A percentile compares a stretch with the other conserved stretches of the same genome.
phyloP scores from a whole-genome alignment of 2,888 invertebrate genomes.

The Megaustenia siamemsis region DNA sequence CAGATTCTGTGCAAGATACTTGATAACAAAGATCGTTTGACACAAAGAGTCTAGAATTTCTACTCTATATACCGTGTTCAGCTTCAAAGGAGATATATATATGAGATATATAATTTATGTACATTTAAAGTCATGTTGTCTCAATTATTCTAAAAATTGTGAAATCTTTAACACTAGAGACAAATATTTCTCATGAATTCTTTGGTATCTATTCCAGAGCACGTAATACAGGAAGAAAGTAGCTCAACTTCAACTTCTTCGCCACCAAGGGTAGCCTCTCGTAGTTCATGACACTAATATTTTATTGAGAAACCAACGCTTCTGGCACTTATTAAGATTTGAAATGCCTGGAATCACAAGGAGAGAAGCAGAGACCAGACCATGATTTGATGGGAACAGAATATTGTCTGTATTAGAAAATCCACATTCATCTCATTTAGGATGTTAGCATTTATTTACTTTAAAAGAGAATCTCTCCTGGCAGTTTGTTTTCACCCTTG shows the following conservation, averaged over 20 bases:
- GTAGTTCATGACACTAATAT: slow-evolving; percentile 14
- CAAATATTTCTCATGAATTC: too few relatives aligned
- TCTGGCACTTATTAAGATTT: background rate
- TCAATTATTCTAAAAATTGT: too few relatives aligned
- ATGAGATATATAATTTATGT: too few relatives aligned
- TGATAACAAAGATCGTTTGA: too few relatives aligned
- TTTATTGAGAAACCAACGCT: background rate
- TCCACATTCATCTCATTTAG: background rate
- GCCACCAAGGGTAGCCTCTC: background rate
- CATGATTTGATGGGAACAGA: background rate
- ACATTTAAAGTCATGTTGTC: too few relatives aligned
- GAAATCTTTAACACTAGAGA: too few relatives aligned
- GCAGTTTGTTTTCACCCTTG: too few relatives aligned
- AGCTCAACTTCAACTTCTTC: background rate
- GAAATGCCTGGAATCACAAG: slow-evolving; percentile 9
- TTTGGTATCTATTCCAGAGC: slow-evolving; percentile 34
- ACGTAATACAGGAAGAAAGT: slow-evolving; percentile 28
- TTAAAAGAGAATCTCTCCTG: too few relatives aligned
- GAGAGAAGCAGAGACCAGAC: background rate
- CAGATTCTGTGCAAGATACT: too few relatives aligned
- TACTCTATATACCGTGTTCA: too few relatives aligned
- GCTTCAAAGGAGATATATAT: too few relatives aligned
- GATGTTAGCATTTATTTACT: background rate
- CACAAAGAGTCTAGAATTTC: too few relatives aligned
- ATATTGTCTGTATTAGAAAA: background rate